Evolutionary conservation across 35 echinoderm and acorn worm genomes (phyloP).

Genomic region (Anneissia japonica): DNA sequence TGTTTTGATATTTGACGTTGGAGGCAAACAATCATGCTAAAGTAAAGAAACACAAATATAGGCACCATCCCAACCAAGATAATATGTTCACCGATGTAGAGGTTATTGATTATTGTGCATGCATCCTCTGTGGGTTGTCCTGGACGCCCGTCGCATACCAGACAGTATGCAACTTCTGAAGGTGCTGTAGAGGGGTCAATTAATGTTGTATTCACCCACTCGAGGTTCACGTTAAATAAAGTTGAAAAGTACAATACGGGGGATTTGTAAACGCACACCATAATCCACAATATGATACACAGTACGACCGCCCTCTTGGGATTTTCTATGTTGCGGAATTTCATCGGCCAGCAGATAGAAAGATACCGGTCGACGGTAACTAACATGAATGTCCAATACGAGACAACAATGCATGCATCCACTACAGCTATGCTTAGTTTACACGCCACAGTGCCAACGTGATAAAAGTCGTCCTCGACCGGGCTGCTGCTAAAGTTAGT

Average conservation of each 20-base stretch:
- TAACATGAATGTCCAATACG: not conserved
- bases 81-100: not conserved
- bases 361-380: not conserved
- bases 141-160: not conserved
- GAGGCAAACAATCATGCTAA: not conserved
- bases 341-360: not conserved
- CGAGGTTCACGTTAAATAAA: not conserved
- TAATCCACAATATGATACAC: not conserved
- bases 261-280: not conserved
- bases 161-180: not conserved
- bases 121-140: not conserved
- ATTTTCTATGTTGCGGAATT: not conserved
- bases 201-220: not conserved
- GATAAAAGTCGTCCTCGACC: not conserved
- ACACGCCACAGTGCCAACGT: not conserved
- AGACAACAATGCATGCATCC: not conserved
- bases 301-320: not conserved
- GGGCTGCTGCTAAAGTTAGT: not conserved
- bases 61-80: not conserved
- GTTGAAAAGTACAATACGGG: not conserved
- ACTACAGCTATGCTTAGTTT: not conserved
- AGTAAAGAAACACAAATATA: not conserved
- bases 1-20: not conserved
- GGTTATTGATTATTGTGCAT: not conserved
- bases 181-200: not conserved